phyloP scores from a whole-genome alignment of 2,888 invertebrate species.

The Orchestes rusci region DNA sequence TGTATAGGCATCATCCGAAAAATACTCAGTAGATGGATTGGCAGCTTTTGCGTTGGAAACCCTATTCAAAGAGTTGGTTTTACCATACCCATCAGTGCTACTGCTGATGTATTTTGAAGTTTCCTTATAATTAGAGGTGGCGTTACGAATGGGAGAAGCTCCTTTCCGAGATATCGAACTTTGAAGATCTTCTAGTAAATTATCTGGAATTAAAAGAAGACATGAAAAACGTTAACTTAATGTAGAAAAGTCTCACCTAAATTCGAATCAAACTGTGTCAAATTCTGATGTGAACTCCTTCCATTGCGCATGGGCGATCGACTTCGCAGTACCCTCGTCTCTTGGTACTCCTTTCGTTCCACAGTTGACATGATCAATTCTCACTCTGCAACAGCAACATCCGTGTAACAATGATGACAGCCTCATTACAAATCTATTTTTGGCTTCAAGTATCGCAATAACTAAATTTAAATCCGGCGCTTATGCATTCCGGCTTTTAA shows the following conservation, averaged over 20 bases:
- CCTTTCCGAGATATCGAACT: slow-evolving; percentile 42
- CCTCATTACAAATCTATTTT: too few species aligned
- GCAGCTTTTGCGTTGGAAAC: slow-evolving; percentile 37
- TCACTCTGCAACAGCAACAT: too few species aligned
- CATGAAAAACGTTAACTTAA: background rate
- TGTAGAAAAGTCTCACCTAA: slow-evolving; percentile 39
- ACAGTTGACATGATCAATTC: slow-evolving; percentile 43
- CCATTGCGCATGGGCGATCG: slow-evolving; percentile 37
- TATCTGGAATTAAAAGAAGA: slow-evolving; percentile 33
- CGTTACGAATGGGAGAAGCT: slow-evolving; percentile 37
- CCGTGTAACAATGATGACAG: too few species aligned
- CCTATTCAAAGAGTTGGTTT: slow-evolving; percentile 38
- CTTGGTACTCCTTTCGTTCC: slow-evolving; percentile 43
- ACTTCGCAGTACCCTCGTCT: slow-evolving; percentile 39
- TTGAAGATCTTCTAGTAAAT: slow-evolving; percentile 43
- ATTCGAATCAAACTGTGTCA: slow-evolving; percentile 42
- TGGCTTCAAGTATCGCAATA: too few species aligned
- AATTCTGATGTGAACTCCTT: slow-evolving; percentile 37
- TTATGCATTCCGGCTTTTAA: too few species aligned
- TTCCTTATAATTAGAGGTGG: slow-evolving; percentile 19
- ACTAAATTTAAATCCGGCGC: too few species aligned
- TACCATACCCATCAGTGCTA: slow-evolving; percentile 28
- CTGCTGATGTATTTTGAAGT: slow-evolving; percentile 34
- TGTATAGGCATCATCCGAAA: slow-evolving; percentile 41
- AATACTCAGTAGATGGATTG: slow-evolving; percentile 41